Evolutionary conservation across 2,113 vertebrate species (phyloP), one percentile per base, ranked within the genome.

Genomic region (Rynchops niger): DNA sequence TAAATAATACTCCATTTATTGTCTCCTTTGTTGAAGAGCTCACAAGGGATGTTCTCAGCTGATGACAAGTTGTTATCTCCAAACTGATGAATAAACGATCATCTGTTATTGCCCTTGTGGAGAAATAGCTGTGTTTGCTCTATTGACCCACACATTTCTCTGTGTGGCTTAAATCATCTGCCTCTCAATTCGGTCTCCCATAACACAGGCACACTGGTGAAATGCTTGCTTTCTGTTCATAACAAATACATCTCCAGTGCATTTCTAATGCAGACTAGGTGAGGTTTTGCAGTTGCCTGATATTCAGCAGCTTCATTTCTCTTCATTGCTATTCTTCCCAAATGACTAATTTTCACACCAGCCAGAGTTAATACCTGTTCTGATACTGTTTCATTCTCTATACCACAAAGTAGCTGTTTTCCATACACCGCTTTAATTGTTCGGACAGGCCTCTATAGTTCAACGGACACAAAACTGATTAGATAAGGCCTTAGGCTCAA

Each of bases 391-490:
- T 82, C 49, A 59, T 55, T 80, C 74, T 72, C 34, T 56, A 18
- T 15, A 49, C 19, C 53, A 47, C 56, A 65, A 77, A 42, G 14
- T 52, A 85, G 34, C 53, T 80, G 36, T 9, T 91, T 90, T 65
- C 50, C 63, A 49, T 43, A 22, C 17, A 70, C 19, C 27, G 42
- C 36, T 79, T 72, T 38, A 89, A 61, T 56, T 76, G 61, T 49
- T 84, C 61, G 72, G 50, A 43, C 14, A 22, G 52, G n/a, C 20
- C 59, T 78, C 38, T 89, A 15, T 27, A 84, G 72, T 81, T 91
- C 77, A 86, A 89, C 5, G 78, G 81, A 69, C 70, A 91, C 25
- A 87, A 53, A 94, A 93, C 29, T 82, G 81, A 94, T 93, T 94
- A 74, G 38, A 32, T 59, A 89, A 87, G 21, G 43, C 56, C 40